Evolutionary conservation across 2,113 vertebrate genomes (phyloP).

Genomic region (Tyrannus savana): DNA sequence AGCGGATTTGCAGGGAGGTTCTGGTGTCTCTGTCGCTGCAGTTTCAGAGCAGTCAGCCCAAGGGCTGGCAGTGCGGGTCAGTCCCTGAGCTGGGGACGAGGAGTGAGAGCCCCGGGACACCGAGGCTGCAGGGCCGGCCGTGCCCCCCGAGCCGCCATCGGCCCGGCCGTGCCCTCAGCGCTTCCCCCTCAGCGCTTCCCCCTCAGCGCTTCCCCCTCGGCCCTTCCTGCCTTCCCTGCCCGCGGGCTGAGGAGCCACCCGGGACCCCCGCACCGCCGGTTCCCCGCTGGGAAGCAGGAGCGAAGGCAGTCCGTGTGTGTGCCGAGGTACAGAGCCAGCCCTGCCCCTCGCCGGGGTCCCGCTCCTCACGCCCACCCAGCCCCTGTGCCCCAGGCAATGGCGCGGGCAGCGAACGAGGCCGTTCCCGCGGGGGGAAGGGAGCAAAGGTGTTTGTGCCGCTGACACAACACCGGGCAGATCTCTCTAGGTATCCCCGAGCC

Average conservation of each 20-base stretch:
- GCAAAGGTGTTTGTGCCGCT: not conserved
- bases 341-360: too few species aligned
- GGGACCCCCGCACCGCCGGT: too few species aligned
- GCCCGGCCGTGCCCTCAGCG: not conserved
- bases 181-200: too few species aligned
- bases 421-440: not conserved
- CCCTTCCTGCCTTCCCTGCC: not conserved
- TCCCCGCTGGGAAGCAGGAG: not conserved
- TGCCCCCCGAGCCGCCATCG: accelerated
- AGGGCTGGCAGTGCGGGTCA: accelerated
- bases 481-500: not conserved
- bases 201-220: too few species aligned
- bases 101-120: not conserved
- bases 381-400: not conserved
- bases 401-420: not conserved
- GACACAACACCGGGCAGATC: not conserved
- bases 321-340: not conserved
- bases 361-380: not conserved
- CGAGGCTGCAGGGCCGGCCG: too few species aligned
- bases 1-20: not conserved
- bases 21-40: not conserved
- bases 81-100: not conserved
- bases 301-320: accelerated
- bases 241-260: not conserved
- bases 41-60: too few species aligned